These are phyloP conservation scores for Euura saliciscinereae DNA, from an alignment of 1,140 invertebrate species.

Conservation along the genomic window DNA sequence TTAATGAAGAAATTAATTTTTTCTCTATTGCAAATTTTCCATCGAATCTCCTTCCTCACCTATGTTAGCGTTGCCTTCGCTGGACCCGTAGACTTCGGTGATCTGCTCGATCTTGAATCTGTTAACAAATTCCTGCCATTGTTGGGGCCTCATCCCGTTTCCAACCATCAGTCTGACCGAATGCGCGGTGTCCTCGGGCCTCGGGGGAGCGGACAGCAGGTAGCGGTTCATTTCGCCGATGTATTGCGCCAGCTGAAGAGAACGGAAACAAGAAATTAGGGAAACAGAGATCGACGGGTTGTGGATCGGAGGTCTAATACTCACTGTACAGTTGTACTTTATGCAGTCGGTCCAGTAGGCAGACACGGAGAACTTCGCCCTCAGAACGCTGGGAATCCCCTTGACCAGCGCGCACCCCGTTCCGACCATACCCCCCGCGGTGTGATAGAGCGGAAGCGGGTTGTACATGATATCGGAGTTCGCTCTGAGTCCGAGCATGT, in stretches of 20 bases:
- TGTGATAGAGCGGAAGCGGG: slow-evolving; percentile 74
- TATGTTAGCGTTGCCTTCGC: slow-evolving; percentile 78
- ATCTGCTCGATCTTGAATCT: slow-evolving; percentile 71
- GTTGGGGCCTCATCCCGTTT: slow-evolving; percentile 56
- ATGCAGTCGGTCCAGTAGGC: slow-evolving; percentile 79
- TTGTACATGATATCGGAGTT: slow-evolving; percentile 64
- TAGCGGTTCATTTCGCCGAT: slow-evolving; percentile 85
- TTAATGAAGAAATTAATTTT: no score
- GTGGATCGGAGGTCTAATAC: slow-evolving; percentile 27
- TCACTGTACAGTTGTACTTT: slow-evolving; percentile 74
- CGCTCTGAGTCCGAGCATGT: slow-evolving; percentile 49
- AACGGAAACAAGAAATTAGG: slow-evolving; percentile 13
- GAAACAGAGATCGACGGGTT: neutral
- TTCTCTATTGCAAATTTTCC: neutral
- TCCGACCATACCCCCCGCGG: slow-evolving; percentile 69
- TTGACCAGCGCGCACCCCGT: slow-evolving; percentile 67
- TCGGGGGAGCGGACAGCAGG: slow-evolving; percentile 67
- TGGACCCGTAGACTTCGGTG: slow-evolving; percentile 78
- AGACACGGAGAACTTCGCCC: slow-evolving; percentile 78
- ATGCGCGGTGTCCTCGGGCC: slow-evolving; percentile 55
- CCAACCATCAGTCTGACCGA: slow-evolving; percentile 57
- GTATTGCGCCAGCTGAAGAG: slow-evolving; percentile 71
- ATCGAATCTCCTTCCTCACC: slow-evolving; percentile 46
- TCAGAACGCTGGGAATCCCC: slow-evolving; percentile 70
- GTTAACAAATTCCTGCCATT: slow-evolving; percentile 59